phyloP scores from a whole-genome alignment of 2,888 invertebrate genomes.

The Eristalis arbustorum region DNA sequence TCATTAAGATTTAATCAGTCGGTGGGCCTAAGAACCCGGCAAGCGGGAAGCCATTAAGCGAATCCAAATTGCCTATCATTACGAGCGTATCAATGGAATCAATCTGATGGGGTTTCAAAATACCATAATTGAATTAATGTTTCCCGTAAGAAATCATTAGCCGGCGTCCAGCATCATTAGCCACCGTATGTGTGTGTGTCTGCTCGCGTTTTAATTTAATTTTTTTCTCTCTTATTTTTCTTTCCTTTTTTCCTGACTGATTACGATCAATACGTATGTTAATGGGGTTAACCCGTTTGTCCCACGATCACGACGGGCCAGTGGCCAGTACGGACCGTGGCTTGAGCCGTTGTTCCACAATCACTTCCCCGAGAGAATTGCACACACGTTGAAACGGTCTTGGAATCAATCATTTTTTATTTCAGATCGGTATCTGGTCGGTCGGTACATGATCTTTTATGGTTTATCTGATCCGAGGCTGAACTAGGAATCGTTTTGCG shows the following conservation, averaged over 20 bases:
- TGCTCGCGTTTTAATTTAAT: constrained; percentile 11
- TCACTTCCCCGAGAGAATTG: not conserved
- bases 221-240: constrained; percentile 5
- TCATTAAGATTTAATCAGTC: constrained; percentile 47
- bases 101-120: constrained; percentile 46
- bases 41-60: constrained; percentile 39
- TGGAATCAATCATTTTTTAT: not conserved
- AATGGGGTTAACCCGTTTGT: constrained; percentile 25
- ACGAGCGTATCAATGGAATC: constrained; percentile 46
- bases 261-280: constrained; percentile 29
- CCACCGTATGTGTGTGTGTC: constrained; percentile 8
- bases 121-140: constrained; percentile 58
- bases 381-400: not conserved
- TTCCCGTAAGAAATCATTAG: constrained; percentile 47
- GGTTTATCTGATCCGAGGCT: not conserved
- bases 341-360: not conserved
- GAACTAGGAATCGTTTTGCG: not conserved
- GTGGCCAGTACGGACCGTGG: not conserved
- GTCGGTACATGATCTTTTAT: not conserved
- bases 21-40: constrained; percentile 16
- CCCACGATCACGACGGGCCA: not conserved
- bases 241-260: constrained; percentile 11
- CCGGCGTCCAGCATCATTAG: not conserved
- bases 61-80: constrained; percentile 53
- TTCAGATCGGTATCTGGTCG: not conserved